These are phyloP conservation scores for Drosophila anomelani DNA, from an alignment of 2,888 invertebrate species.

Conservation along the genomic window DNA sequence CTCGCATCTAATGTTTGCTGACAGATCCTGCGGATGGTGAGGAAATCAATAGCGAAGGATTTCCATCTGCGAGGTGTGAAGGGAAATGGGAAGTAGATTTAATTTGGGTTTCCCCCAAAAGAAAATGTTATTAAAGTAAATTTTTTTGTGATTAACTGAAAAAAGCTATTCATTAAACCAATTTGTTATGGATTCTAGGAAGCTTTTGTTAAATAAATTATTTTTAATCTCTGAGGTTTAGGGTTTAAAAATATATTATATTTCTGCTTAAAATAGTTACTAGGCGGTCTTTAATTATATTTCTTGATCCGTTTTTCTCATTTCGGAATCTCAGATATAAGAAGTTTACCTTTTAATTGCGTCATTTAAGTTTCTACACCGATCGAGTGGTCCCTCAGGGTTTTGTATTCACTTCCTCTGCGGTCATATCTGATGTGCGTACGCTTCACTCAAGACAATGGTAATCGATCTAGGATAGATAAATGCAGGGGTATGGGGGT, in stretches of 20 bases:
- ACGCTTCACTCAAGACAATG: constrained; percentile 35
- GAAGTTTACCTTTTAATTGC: constrained; percentile 36
- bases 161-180: too few relatives aligned
- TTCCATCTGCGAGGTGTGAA: constrained; percentile 40
- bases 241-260: neutral
- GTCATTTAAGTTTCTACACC: constrained; percentile 39
- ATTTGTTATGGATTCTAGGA: too few relatives aligned
- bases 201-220: neutral
- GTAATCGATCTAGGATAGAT: constrained; percentile 65
- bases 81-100: constrained; percentile 10
- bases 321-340: constrained; percentile 10
- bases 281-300: neutral
- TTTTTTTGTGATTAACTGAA: neutral
- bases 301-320: neutral
- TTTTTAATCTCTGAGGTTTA: neutral
- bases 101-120: neutral
- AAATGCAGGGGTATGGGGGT: constrained; percentile 12
- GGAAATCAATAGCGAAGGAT: neutral
- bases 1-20: constrained; percentile 36
- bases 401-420: constrained; percentile 41
- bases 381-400: constrained; percentile 17
- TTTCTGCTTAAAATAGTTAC: neutral
- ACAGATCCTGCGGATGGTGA: constrained; percentile 24
- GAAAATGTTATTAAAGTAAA: neutral
- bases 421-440: constrained; percentile 55